Conservation (phyloP, 2,888 invertebrate genomes). For the Nomada flava region DNA sequence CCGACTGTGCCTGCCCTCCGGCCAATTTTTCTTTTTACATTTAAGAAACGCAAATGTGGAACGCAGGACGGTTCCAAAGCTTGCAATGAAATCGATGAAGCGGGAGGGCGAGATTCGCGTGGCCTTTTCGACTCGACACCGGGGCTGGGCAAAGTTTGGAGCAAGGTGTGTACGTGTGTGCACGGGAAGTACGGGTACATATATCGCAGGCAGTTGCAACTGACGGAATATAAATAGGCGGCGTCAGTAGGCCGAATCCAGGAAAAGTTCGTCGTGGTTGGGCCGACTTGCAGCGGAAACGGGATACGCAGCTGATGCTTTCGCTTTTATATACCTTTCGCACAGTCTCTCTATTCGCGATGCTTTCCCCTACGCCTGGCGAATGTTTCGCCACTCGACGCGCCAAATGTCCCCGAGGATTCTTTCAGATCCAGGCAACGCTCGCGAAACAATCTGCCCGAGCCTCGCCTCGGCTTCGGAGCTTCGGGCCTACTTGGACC, state of each 20-base stretch:
- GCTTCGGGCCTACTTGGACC: too few relatives aligned
- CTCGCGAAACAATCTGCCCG: too few relatives aligned
- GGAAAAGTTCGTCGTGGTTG: conserved; percentile 57
- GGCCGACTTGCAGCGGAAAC: conserved; percentile 29
- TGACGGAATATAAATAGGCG: conserved; percentile 64
- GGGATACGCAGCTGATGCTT: not conserved
- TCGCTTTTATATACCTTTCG: conserved; percentile 5
- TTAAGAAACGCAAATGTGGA: not conserved
- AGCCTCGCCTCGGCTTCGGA: not conserved
- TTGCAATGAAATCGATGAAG: conserved; percentile 43
- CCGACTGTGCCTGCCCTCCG: conserved; percentile 5
- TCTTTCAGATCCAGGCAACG: too few relatives aligned
- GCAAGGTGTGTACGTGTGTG: conserved; percentile 11
- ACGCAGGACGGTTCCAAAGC: not conserved
- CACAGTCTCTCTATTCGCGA: not conserved
- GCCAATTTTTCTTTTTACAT: not conserved
- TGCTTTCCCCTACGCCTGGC: not conserved
- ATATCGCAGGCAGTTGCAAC: conserved; percentile 49
- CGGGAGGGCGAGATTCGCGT: conserved; percentile 9
- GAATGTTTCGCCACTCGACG: not conserved
- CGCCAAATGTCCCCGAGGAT: too few relatives aligned
- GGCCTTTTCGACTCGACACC: conserved; percentile 42
- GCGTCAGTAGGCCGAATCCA: conserved; percentile 62
- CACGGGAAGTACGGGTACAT: not conserved
- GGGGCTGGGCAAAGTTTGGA: conserved; percentile 36